Base-by-base conservation (phyloP, 30 jellyfish, hydroid and myxozoan genomes). In the Chironex yamaguchii region DNA sequence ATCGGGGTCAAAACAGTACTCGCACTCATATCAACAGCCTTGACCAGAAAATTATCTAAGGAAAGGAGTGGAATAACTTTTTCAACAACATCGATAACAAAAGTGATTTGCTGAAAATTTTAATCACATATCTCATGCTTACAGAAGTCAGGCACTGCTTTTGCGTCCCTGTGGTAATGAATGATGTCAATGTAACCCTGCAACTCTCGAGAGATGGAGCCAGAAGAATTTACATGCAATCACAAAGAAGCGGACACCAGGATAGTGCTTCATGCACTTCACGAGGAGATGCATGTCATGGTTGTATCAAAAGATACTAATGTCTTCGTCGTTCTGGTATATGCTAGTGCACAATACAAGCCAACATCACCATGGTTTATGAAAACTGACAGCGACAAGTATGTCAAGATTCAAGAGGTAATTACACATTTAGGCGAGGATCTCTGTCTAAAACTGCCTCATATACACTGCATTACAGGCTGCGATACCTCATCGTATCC, bases 231-330 rank as follows among this genome's bases (percentile, higher is more conserved):
- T 73, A 73, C 12, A 64, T 80, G 91, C 82, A 36, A 65, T 50
- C 84, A 80, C 81, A 34, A 80, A 68, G 83, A 80, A 30, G 91
- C 82, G 35, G 91, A 80, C 31, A 80, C 91, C 26, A 64, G 91
- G 32, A 79, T 54, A 34, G 90, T 78, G 52, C 83, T 80, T 28
- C 62, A 36, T 48, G 91, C 83, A 51, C 35, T 68, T 28, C 73
- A 25, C 1, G 62, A 64, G 36, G 52, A 80, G 36, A 80, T 67
- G 58, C 68, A 80, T 66, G 90, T 62, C 3, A 72, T 80, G 29
- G 58, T 80, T 22, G 91, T 80, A 49, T 49, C 91, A 48, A 80
- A 80, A 54, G 84, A 65, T 66, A 80, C 91, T 21, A 83, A 80
- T 53, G 91, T 80, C 17, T 64, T 63, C 4, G 79, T 80, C 36